Percentiles rank a stretch among this genome's conserved stretches.
Conservation (phyloP, 2,113 vertebrate genomes). For the Clarias macrocephalus region DNA sequence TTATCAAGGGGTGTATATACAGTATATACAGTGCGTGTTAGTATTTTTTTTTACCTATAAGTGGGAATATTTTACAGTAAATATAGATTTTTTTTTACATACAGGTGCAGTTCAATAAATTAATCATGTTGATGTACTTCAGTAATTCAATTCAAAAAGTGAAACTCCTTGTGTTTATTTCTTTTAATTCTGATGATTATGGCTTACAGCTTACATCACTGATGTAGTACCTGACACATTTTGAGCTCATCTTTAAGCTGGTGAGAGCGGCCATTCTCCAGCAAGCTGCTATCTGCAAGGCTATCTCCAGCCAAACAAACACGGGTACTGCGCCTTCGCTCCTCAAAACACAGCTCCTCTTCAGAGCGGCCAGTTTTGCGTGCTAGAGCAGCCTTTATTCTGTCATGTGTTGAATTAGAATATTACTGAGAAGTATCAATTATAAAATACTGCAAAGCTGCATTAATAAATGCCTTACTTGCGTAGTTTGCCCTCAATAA, state of each 20-base stretch:
- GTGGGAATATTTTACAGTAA: neutral
- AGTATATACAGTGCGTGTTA: neutral
- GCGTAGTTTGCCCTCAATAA: constrained; percentile 90
- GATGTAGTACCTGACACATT: constrained; percentile 65
- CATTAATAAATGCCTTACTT: constrained; percentile 72
- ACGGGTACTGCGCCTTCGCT: constrained; percentile 83
- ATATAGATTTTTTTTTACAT: too few relatives aligned
- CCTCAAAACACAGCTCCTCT: constrained; percentile 81
- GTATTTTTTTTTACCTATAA: neutral
- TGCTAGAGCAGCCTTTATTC: constrained; percentile 83
- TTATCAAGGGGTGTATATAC: too few relatives aligned
- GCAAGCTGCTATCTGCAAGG: constrained; percentile 71
- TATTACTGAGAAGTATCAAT: neutral
- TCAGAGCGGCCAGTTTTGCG: constrained; percentile 84
- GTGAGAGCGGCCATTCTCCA: constrained; percentile 71
- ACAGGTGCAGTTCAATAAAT: too few relatives aligned
- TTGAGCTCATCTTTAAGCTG: constrained; percentile 70
- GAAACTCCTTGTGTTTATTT: too few relatives aligned
- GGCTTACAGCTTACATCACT: neutral
- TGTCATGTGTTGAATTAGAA: constrained; percentile 52
- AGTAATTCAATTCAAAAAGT: too few relatives aligned
- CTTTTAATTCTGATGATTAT: too few relatives aligned
- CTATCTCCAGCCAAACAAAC: constrained; percentile 82
- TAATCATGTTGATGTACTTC: too few relatives aligned
- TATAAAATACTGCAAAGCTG: neutral